phyloP scores from a whole-genome alignment of 2,113 vertebrate species.

The Clarias batrachus region DNA sequence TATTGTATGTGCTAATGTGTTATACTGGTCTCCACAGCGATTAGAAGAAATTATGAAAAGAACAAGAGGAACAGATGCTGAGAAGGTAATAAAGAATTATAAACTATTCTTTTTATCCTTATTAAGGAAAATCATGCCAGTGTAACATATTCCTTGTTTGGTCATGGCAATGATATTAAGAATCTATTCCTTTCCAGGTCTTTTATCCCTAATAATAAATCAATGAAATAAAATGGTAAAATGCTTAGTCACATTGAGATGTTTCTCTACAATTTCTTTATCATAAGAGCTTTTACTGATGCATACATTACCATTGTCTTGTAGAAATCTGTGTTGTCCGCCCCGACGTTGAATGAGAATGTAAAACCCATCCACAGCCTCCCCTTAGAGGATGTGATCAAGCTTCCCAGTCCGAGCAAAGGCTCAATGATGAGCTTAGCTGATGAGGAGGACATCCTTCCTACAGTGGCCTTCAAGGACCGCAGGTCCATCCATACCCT shows the following conservation, averaged over 20 bases:
- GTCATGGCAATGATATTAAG: not conserved
- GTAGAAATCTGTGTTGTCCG: conserved; percentile 57
- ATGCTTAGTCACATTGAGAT: too few species aligned
- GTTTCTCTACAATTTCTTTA: not conserved
- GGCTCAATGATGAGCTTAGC: conserved; percentile 54
- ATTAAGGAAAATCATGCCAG: not conserved
- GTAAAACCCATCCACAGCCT: conserved; percentile 58
- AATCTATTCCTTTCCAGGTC: not conserved
- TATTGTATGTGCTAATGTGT: not conserved
- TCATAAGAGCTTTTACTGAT: not conserved
- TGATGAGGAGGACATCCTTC: conserved; percentile 65
- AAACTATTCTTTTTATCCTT: not conserved
- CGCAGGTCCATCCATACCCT: conserved; percentile 70
- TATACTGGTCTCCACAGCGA: conserved; percentile 59
- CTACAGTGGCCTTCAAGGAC: conserved; percentile 75
- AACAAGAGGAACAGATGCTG: conserved; percentile 71
- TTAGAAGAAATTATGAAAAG: conserved; percentile 77
- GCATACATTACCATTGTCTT: conserved; percentile 1
- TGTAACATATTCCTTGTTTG: not conserved
- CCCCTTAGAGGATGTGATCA: conserved; percentile 55
- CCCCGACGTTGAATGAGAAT: conserved; percentile 66
- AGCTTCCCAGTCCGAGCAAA: conserved; percentile 56
- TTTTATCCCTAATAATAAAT: not conserved
- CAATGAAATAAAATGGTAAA: not conserved
- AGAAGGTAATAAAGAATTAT: conserved; percentile 59